phyloP scores from a whole-genome alignment of 2,888 invertebrate genomes.

The Thereva unica region DNA sequence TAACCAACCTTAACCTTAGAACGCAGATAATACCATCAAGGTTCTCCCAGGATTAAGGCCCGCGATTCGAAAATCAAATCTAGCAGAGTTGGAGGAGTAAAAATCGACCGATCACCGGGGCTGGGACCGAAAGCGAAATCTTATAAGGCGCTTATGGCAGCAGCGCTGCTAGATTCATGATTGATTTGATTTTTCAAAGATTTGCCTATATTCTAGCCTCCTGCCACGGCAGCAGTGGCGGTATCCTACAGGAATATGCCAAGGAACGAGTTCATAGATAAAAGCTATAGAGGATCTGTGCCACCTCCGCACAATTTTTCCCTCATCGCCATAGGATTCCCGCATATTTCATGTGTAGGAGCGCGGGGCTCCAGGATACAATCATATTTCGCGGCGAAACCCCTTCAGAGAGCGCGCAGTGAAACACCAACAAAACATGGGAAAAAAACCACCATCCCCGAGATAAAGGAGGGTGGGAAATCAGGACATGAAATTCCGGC shows the following conservation, averaged over 20 bases:
- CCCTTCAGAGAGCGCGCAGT: slow-evolving; percentile 14
- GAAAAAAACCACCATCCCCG: too few relatives aligned
- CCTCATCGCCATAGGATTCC: slow-evolving; percentile 4
- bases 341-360: background rate
- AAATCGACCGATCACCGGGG: slow-evolving; percentile 37
- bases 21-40: too few relatives aligned
- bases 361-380: background rate
- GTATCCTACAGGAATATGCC: too few relatives aligned
- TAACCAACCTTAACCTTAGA: too few relatives aligned
- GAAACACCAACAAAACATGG: background rate
- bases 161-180: slow-evolving; percentile 24
- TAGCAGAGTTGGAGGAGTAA: slow-evolving; percentile 6
- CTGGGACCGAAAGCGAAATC: slow-evolving; percentile 36
- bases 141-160: slow-evolving; percentile 39
- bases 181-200: slow-evolving; percentile 38
- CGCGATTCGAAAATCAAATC: slow-evolving; percentile 35
- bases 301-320: slow-evolving; percentile 4
- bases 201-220: background rate
- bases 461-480: slow-evolving; percentile 9
- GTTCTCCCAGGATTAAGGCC: too few relatives aligned
- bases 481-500: slow-evolving; percentile 23
- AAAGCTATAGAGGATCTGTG: too few relatives aligned
- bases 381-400: slow-evolving; percentile 13
- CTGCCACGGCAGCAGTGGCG: background rate
- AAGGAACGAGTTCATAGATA: too few relatives aligned